These are phyloP conservation scores for Spatulosminthurus flaviceps DNA, from an alignment of 2,888 invertebrate species.

Conservation along the genomic window DNA sequence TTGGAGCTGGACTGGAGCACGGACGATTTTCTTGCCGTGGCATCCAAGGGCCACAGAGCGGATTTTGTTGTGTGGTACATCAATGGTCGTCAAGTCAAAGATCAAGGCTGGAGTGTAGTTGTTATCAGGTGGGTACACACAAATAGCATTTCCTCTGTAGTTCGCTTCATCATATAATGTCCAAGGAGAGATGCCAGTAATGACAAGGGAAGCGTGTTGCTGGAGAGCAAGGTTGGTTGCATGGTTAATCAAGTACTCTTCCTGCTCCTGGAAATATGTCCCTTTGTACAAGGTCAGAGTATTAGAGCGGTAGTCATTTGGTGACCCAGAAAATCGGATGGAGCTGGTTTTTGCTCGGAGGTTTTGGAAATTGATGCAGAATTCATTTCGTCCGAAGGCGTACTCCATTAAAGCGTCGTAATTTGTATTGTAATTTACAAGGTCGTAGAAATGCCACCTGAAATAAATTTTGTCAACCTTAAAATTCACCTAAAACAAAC, in stretches of 20 bases:
- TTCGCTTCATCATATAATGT: conserved; percentile 54
- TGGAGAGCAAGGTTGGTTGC: conserved; percentile 38
- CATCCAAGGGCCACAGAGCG: conserved; percentile 57
- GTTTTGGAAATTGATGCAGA: conserved; percentile 51
- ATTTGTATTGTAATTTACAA: conserved; percentile 21
- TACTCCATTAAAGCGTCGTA: conserved; percentile 54
- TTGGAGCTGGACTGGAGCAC: too few species aligned
- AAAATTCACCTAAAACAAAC: neutral
- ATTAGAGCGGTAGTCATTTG: conserved; percentile 50
- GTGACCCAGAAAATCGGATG: conserved; percentile 52
- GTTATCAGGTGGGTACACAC: conserved; percentile 49
- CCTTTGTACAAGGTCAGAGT: conserved; percentile 54
- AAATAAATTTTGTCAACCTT: conserved; percentile 18
- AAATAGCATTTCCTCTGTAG: conserved; percentile 55
- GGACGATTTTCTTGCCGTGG: conserved; percentile 13
- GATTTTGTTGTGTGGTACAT: conserved; percentile 51
- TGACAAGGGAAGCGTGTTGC: conserved; percentile 29
- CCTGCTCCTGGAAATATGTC: conserved; percentile 58
- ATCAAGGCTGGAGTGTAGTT: conserved; percentile 53
- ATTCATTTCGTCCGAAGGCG: conserved; percentile 50
- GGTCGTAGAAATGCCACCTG: conserved; percentile 46
- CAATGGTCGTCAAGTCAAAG: conserved; percentile 35
- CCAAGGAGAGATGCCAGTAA: conserved; percentile 56
- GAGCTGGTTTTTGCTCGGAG: conserved; percentile 50
- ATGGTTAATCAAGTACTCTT: conserved; percentile 51